phyloP scores from a whole-genome alignment of 2,797 vertebrate genomes.

The Tympanoctomys barrerae region DNA sequence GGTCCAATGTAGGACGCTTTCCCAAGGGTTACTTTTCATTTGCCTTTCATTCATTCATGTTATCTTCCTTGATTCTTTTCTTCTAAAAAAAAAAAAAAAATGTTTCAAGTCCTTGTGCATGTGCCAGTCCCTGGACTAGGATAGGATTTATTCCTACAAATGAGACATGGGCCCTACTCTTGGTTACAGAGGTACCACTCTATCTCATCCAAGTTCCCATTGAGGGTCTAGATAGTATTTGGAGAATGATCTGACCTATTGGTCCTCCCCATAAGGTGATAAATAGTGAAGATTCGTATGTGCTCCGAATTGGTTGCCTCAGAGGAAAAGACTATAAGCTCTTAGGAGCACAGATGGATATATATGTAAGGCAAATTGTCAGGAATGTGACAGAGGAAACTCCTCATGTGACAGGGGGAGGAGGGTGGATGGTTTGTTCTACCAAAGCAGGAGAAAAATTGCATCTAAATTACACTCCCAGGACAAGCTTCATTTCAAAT shows the following conservation, averaged over 20 bases:
- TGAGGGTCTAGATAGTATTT: not conserved
- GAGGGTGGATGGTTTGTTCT: not conserved
- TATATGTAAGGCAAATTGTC: not conserved
- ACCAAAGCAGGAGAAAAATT: not conserved
- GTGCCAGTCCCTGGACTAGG: not conserved
- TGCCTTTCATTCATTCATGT: not conserved
- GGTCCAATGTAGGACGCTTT: not conserved
- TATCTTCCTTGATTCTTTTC: not conserved
- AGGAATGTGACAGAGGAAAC: not conserved
- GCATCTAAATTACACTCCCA: not conserved
- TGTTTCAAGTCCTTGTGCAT: not conserved
- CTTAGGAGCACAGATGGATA: not conserved
- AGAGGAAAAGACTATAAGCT: conserved; percentile 17
- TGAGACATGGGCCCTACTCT: not conserved
- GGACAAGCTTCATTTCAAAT: not conserved
- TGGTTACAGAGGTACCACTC: not conserved
- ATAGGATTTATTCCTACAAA: not conserved
- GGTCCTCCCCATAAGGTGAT: not conserved
- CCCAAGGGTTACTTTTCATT: not conserved
- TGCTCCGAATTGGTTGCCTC: conserved; percentile 3
- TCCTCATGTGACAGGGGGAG: not conserved
- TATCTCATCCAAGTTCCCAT: not conserved
- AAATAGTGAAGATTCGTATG: not conserved
- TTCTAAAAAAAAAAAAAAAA: not conserved
- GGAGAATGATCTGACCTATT: not conserved